Evolutionary conservation across 2,797 vertebrate species (phyloP), one percentile per base, ranked within the genome.

Genomic region (Synanceia verrucosa): DNA sequence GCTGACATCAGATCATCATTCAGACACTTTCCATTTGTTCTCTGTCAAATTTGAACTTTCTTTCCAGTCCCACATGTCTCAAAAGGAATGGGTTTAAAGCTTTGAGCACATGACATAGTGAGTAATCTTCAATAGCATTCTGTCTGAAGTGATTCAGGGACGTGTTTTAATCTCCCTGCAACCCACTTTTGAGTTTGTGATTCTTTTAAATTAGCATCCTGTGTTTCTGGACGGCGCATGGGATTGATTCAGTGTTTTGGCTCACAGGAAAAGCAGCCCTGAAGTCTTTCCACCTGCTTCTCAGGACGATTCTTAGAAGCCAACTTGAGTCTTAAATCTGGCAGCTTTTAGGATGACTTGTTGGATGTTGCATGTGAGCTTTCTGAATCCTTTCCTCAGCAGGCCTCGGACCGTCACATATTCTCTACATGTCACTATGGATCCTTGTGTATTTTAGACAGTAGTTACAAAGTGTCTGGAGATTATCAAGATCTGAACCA

Each of bases 1-100:
- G 88, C 84, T 92, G 91, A 92, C 86, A 79, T 62, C 73, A 4
- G 53, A 59, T 69, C 65, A 57, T 56, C 70, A 33, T 2, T 53
- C 39, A 33, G 53, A 68, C 66, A 16, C 46, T 44, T 78, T 64
- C 18, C 16, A 28, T 29, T 67, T 50, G 4, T 4, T 11, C 5
- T 26, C 36, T 9, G n/a, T n/a, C n/a, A n/a, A n/a, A 37, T 73
- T 48, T 58, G 11, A 70, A 76, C 61, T 65, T 69, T 56, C 19
- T 34, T 36, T 53, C 19, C 55, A 29, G 23, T 70, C 28, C 44
- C 58, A 50, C 69, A 63, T 70, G 47, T 78, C 67, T 65, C 66
- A 56, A 6, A 37, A 52, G 60, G 58, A 63, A 63, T 56, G 44
- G 21, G 53, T 78, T 48, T 60, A 68, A 81, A 69, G 58, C 59